These are phyloP conservation scores for Sipha flava DNA, from an alignment of 1,140 invertebrate genomes.

Conservation along the genomic window DNA sequence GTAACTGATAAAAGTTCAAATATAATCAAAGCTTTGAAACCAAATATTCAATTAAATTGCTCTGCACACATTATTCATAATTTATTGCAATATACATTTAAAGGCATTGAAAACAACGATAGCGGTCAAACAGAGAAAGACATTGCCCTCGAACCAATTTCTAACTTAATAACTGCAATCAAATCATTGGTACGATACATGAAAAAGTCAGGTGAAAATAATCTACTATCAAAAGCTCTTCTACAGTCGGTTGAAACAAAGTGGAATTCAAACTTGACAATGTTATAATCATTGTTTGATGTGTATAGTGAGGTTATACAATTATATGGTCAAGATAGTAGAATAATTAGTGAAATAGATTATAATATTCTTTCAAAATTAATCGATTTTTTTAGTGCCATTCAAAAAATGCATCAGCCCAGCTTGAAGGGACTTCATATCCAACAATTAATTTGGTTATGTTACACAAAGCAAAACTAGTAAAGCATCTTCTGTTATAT, in stretches of 20 bases:
- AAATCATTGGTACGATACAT: constrained; percentile 2
- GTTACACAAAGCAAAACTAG: neutral
- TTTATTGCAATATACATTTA: neutral
- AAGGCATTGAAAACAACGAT: neutral
- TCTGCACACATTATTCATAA: neutral
- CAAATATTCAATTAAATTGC: neutral
- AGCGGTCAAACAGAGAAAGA: no score
- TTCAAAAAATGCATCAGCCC: neutral
- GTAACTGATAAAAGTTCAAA: neutral
- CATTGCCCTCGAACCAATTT: no score
- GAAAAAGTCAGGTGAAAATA: neutral
- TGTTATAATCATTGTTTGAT: neutral
- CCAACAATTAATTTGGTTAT: neutral
- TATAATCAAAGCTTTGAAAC: neutral
- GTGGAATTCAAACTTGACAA: neutral
- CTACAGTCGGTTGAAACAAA: neutral
- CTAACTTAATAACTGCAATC: no score
- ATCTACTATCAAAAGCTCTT: neutral
- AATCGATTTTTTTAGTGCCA: neutral
- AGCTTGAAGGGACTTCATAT: neutral
- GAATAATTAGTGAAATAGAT: neutral
- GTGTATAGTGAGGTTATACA: neutral
- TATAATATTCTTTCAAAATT: neutral
- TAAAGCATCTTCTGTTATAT: neutral
- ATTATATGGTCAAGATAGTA: neutral